Percentiles rank a stretch among this genome's conserved stretches.
Evolutionary conservation across 2,888 invertebrate species (phyloP).

Genomic region (Amitus sp.): DNA sequence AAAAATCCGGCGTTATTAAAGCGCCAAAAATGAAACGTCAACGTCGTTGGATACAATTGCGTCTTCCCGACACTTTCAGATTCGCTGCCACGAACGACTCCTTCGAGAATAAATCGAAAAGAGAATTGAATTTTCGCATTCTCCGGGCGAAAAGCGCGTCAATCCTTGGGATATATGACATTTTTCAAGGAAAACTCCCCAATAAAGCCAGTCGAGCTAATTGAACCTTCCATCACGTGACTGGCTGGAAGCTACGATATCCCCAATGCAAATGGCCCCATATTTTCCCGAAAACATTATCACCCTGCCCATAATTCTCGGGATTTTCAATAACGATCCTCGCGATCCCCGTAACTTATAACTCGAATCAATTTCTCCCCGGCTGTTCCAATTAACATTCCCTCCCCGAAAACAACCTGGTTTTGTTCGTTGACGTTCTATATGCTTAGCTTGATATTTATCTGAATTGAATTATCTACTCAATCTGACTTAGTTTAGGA

Average conservation of each 20-base stretch:
- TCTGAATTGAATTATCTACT: too few relatives aligned
- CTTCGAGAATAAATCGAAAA: background rate
- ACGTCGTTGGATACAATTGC: background rate
- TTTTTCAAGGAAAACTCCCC: background rate
- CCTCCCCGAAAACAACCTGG: too few relatives aligned
- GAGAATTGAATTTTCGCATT: background rate
- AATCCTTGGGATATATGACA: background rate
- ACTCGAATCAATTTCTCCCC: conserved; percentile 16
- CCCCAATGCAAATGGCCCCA: background rate
- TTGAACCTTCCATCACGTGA: conserved; percentile 5
- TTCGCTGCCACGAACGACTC: background rate
- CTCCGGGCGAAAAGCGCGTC: background rate
- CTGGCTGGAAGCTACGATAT: background rate
- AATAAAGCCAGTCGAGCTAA: background rate
- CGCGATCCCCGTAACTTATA: background rate
- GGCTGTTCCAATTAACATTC: too few relatives aligned
- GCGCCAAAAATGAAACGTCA: background rate
- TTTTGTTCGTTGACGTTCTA: too few relatives aligned
- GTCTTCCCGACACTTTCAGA: background rate
- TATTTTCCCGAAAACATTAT: conserved; percentile 6
- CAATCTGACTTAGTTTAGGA: too few relatives aligned
- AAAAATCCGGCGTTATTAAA: background rate
- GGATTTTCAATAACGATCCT: conserved; percentile 10
- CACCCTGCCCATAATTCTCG: conserved; percentile 1
- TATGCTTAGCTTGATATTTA: too few relatives aligned